phyloP scores from a whole-genome alignment of 2,888 invertebrate genomes.

The Cryptophagus acutangulus region DNA sequence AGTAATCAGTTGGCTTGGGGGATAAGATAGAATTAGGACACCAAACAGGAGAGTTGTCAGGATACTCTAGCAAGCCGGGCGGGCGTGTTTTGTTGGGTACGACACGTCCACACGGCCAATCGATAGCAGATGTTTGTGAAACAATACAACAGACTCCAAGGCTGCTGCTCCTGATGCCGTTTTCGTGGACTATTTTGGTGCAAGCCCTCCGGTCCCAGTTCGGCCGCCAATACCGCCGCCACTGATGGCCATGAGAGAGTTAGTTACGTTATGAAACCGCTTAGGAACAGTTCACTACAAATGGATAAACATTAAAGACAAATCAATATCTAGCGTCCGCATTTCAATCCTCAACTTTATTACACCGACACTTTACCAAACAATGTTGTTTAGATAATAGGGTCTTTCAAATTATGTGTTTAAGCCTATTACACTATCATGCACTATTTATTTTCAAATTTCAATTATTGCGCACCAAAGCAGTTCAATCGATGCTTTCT shows the following conservation, averaged over 20 bases:
- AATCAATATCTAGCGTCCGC: slow-evolving; percentile 2
- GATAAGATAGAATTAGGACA: slow-evolving; percentile 10
- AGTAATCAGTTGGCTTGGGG: slow-evolving; percentile 19
- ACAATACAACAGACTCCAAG: slow-evolving; percentile 13
- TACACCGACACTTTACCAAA: not conserved
- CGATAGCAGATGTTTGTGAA: slow-evolving; percentile 17
- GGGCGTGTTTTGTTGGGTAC: slow-evolving; percentile 14
- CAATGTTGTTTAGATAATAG: slow-evolving; percentile 1
- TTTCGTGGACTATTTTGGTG: too few relatives aligned
- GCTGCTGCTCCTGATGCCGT: too few relatives aligned
- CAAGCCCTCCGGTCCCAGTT: too few relatives aligned
- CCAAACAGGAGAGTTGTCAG: slow-evolving; percentile 3
- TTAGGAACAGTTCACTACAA: slow-evolving; percentile 1
- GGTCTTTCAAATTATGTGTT: not conserved
- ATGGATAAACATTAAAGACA: slow-evolving; percentile 1
- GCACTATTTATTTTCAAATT: slow-evolving; percentile 1
- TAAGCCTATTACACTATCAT: not conserved
- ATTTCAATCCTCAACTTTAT: slow-evolving; percentile 1
- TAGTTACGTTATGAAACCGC: slow-evolving; percentile 2
- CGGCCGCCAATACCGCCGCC: too few relatives aligned
- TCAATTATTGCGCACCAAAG: too few relatives aligned
- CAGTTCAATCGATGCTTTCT: too few relatives aligned
- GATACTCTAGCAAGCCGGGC: not conserved
- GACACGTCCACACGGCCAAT: slow-evolving; percentile 10
- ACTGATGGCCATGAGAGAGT: too few relatives aligned